Evolutionary conservation across 30 jellyfish, hydroid and myxozoan genomes (phyloP).

Genomic region (Mastigias papua): DNA sequence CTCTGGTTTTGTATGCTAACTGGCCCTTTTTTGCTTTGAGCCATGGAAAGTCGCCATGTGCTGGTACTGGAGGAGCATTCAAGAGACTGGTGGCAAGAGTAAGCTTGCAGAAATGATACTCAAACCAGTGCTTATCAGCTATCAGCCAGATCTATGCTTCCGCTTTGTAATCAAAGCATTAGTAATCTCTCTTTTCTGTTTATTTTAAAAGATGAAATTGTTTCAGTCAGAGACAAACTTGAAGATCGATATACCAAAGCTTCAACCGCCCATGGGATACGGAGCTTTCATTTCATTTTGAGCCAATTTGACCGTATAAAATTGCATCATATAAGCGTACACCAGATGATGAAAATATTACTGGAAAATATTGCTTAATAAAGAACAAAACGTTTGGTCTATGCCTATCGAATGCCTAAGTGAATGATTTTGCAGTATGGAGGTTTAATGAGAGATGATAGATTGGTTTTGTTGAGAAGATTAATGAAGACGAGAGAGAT

Average conservation of each 20-base stretch:
- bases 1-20: too few species aligned
- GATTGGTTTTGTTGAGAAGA: too few species aligned
- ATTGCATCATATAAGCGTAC: background rate
- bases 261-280: background rate
- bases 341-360: background rate
- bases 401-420: too few species aligned
- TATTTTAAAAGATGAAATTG: background rate
- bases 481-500: too few species aligned
- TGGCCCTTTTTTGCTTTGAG: too few species aligned
- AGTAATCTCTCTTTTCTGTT: too few species aligned
- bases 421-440: too few species aligned
- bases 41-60: too few species aligned
- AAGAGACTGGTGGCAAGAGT: too few species aligned
- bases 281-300: background rate
- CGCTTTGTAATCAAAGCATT: background rate
- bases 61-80: too few species aligned
- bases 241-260: background rate
- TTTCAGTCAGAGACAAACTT: background rate
- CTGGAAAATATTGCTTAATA: background rate
- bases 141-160: background rate
- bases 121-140: background rate
- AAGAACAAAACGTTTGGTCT: background rate
- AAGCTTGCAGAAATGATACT: too few species aligned
- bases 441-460: too few species aligned
- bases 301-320: background rate